Percentiles rank a stretch among this genome's conserved stretches.
phyloP scores from a whole-genome alignment of 1,140 invertebrate species.

The Lanistes nyassanus region DNA sequence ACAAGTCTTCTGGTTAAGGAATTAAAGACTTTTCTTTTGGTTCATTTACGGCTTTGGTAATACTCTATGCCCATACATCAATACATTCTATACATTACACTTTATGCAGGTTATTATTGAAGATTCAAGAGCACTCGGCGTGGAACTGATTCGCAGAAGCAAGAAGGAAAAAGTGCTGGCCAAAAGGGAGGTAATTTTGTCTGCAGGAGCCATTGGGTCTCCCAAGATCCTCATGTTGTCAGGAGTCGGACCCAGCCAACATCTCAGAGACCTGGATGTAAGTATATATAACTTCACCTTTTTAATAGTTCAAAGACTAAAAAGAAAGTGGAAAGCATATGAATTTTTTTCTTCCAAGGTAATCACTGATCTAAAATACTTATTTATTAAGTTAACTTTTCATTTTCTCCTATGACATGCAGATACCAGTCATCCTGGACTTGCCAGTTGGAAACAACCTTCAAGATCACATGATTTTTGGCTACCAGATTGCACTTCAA shows the following conservation, averaged over 20 bases:
- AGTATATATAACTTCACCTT: neutral
- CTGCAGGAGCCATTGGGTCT: slow-evolving; percentile 84
- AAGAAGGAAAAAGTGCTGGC: slow-evolving; percentile 72
- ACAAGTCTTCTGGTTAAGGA: neutral
- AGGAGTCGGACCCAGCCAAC: slow-evolving; percentile 80
- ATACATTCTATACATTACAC: neutral
- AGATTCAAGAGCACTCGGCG: slow-evolving; percentile 46
- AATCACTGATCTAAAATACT: too few species aligned
- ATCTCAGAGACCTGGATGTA: slow-evolving; percentile 36
- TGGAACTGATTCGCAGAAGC: slow-evolving; percentile 58
- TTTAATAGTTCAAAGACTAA: too few species aligned
- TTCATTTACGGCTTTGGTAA: neutral
- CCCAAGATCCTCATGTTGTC: slow-evolving; percentile 91
- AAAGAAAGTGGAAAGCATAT: too few species aligned
- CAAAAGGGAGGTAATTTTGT: slow-evolving; percentile 83
- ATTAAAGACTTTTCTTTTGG: neutral
- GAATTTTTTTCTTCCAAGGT: too few species aligned
- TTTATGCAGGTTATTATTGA: slow-evolving; percentile 34
- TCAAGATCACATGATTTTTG: slow-evolving; percentile 73
- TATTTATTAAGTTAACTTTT: too few species aligned
- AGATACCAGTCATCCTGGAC: slow-evolving; percentile 67
- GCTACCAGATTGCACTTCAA: slow-evolving; percentile 30
- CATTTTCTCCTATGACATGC: neutral
- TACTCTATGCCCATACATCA: neutral
- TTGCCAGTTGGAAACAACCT: slow-evolving; percentile 88